These are phyloP conservation scores for Lamproptera curius DNA, from an alignment of 2,888 invertebrate genomes.

Conservation along the genomic window DNA sequence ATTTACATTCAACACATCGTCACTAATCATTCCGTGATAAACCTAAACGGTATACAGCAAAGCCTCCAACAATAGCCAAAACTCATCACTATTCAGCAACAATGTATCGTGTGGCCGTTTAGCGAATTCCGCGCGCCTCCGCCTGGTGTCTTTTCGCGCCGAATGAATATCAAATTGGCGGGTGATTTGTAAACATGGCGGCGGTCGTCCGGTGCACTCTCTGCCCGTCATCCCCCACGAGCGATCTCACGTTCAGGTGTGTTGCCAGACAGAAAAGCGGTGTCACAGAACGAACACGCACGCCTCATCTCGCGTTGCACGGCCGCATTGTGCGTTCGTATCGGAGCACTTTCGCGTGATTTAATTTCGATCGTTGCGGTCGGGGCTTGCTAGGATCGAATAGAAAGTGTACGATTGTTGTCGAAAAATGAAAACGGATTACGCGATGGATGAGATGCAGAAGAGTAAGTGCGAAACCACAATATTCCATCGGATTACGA, in stretches of 20 bases:
- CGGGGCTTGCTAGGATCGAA: constrained; percentile 36
- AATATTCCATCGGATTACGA: no score
- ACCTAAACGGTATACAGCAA: background rate
- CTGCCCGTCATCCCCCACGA: constrained; percentile 49
- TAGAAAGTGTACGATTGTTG: constrained; percentile 51
- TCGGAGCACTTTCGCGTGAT: constrained; percentile 48
- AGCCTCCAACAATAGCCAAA: constrained; percentile 11
- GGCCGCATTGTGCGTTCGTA: constrained; percentile 36
- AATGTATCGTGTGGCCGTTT: constrained; percentile 7
- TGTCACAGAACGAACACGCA: constrained; percentile 32
- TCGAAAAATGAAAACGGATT: constrained; percentile 74
- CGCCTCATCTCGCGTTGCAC: constrained; percentile 18
- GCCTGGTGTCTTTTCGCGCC: constrained; percentile 20
- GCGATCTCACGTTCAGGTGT: constrained; percentile 50
- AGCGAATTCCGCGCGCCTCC: constrained; percentile 21
- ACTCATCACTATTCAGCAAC: constrained; percentile 9
- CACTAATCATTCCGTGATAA: background rate
- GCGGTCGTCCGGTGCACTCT: constrained; percentile 49
- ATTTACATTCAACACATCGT: background rate
- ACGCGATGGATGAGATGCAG: constrained; percentile 74
- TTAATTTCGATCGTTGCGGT: constrained; percentile 44
- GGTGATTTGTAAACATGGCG: constrained; percentile 35
- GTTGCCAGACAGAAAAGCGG: constrained; percentile 57
- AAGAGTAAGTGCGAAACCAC: constrained; percentile 65
- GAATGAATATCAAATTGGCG: constrained; percentile 30